Percentiles rank a stretch among this genome's conserved stretches.
phyloP scores from a whole-genome alignment of 2,888 invertebrate species.

The Volucella zonaria region DNA sequence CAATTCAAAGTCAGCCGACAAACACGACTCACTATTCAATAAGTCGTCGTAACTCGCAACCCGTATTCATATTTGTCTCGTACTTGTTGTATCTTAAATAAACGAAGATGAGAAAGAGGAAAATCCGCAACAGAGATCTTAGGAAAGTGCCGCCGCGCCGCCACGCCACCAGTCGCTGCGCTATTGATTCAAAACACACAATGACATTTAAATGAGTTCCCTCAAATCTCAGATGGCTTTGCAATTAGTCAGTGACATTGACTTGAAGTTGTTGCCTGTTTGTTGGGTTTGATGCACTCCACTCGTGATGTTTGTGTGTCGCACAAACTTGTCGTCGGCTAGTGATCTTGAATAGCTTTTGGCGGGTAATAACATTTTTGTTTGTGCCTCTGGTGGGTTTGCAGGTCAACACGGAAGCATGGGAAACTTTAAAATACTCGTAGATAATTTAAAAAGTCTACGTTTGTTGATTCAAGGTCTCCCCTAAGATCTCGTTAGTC shows the following conservation, averaged over 20 bases:
- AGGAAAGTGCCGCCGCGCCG: constrained; percentile 17
- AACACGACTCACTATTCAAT: neutral
- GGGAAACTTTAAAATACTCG: too few species aligned
- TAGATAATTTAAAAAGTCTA: too few species aligned
- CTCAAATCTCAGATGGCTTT: constrained; percentile 37
- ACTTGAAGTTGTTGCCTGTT: constrained; percentile 19
- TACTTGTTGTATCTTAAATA: constrained; percentile 15
- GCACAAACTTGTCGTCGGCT: neutral
- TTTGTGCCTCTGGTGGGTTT: neutral
- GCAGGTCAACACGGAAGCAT: too few species aligned
- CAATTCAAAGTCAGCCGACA: constrained; percentile 16
- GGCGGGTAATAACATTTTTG: neutral
- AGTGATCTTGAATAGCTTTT: constrained; percentile 37
- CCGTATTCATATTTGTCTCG: constrained; percentile 5
- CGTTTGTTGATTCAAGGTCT: too few species aligned
- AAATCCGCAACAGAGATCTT: constrained; percentile 35
- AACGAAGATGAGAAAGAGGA: constrained; percentile 44
- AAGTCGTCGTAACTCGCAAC: constrained; percentile 1
- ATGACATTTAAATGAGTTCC: constrained; percentile 55
- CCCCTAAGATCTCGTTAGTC: too few species aligned
- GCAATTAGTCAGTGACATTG: constrained; percentile 63
- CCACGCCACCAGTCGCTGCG: too few species aligned
- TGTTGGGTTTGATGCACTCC: constrained; percentile 54
- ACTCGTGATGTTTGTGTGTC: constrained; percentile 12
- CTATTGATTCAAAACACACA: neutral